Base-by-base conservation (phyloP, 2,797 vertebrate species). In the Gymnoscopelus microlampas region DNA sequence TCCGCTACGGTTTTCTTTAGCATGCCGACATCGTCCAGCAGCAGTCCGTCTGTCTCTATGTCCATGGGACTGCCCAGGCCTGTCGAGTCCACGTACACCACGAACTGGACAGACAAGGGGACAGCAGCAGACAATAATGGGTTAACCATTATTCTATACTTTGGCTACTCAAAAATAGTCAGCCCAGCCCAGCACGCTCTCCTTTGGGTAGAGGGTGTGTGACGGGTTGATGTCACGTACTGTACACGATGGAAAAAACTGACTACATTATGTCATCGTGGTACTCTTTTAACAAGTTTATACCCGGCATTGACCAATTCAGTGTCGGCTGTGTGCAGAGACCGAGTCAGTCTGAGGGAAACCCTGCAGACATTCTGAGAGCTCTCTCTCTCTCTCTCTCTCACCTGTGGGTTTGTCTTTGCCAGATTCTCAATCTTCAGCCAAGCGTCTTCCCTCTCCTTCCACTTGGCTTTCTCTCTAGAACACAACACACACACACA, bases 361-460 rank as follows among this genome's bases (percentile, higher is more conserved):
- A 29, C 2, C 26, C 26, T 29, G 26, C 26, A 29, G 26, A 1
- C 26, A 3, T 29, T 29, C 26, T 29, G 26, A 29, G 26, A 29
- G 26, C 26, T 29, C 39, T 14, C 14, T 50, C 48, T 78, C 12
- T 26, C 24, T 13, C 3, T 39, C 5, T 78, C 8, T 23, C 94
- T 94, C 92, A 99, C 98, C 97, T 98, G 96, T 89, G 97, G 97
- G 92, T 98, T 99, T 65, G 96, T 96, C 93, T 98, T 99, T 89
- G 98, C 98, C 81, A 99, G 95, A 88, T 96, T 97, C 89, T 99
- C 98, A 81, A 99, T 99, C 95, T 98, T 99, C 91, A 98, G 91
- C 98, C 98, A 99, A 0, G 98, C 96, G 85, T 99, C 98, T 92
- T 99, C 98, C 77, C 98, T 93, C 82, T 99, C 98, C 91, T 97